These are phyloP conservation scores for Euproctis similis DNA, from an alignment of 2,888 invertebrate genomes.

Conservation along the genomic window DNA sequence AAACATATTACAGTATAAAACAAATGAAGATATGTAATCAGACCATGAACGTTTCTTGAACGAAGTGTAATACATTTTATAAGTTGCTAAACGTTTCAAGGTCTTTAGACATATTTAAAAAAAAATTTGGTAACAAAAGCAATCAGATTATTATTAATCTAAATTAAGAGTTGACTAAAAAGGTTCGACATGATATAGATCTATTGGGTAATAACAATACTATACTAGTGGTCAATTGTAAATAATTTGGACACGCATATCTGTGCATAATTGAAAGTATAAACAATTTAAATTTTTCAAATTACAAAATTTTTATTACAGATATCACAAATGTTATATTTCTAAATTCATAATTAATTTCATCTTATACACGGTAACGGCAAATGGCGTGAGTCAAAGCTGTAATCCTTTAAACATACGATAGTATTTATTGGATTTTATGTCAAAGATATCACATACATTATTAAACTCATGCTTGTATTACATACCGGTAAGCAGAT, in stretches of 20 bases:
- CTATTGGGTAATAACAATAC: conserved; percentile 30
- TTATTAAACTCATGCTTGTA: no score
- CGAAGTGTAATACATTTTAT: conserved; percentile 13
- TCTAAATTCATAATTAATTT: no score
- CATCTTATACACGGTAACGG: no score
- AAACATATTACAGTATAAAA: conserved; percentile 15
- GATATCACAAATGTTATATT: no score
- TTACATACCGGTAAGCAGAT: no score
- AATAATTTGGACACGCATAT: conserved; percentile 2
- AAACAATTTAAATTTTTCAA: no score
- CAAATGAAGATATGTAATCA: conserved; percentile 18
- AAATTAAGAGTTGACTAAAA: conserved; percentile 36
- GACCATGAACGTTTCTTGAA: conserved; percentile 23
- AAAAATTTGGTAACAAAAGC: conserved; percentile 29
- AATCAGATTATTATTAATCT: conserved; percentile 35
- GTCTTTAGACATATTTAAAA: conserved; percentile 14
- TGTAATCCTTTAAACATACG: no score
- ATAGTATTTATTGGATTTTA: no score
- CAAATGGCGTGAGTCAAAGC: no score
- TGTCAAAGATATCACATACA: no score
- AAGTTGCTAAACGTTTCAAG: conserved; percentile 23
- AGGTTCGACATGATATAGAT: conserved; percentile 40
- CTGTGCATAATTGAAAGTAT: neutral
- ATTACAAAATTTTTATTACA: no score
- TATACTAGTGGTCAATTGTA: conserved; percentile 9